Evolutionary conservation across 2,888 invertebrate species (phyloP), one percentile per base, ranked within the genome.

Genomic region (Cinara cedri): DNA sequence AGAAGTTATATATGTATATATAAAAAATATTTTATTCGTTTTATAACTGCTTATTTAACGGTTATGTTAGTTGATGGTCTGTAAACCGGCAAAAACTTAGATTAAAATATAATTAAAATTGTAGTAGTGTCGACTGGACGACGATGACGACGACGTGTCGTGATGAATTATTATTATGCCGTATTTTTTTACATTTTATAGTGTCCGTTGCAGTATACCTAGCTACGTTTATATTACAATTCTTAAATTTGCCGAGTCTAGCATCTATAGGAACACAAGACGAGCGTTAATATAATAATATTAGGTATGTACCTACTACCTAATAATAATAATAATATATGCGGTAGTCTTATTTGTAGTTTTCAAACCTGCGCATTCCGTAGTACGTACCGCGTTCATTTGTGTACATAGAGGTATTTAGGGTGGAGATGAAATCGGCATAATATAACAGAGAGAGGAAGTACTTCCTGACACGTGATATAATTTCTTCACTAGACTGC

Each of bases 391-490:
- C 14, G 66, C 60, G 34, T 34, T 34, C 34, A 6, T 34, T 4
- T 78, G 44, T 66, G 14, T 46, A 34, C 6, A 34, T 34, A 34
- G 34, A 68, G 76, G 76, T 78, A 78, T 78, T 78, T 78, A 78
- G 76, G 76, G 76, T 78, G 76, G 76, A 49, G 76, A 78, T 78
- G 60, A 68, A 78, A 68, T 78, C 76, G 76, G 76, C 57, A 78
- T 78, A 78, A 78, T 34, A 34, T 34, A 34, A 34, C 34, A 34
- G 60, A 78, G 54, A 68, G 76, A 78, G 76, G 76, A 78, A 78
- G 76, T 78, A 78, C 76, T 78, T 78, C 76, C 76, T 68, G 76
- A 78, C 76, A 60, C 76, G 76, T 78, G 76, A 78, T 78, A 70
- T 78, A 78, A 78, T 78, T 78, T 78, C 76, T 78, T 60, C 68